Base-by-base conservation (phyloP, 2,113 vertebrate species). In the Rhynchopsitta pachyrhyncha region DNA sequence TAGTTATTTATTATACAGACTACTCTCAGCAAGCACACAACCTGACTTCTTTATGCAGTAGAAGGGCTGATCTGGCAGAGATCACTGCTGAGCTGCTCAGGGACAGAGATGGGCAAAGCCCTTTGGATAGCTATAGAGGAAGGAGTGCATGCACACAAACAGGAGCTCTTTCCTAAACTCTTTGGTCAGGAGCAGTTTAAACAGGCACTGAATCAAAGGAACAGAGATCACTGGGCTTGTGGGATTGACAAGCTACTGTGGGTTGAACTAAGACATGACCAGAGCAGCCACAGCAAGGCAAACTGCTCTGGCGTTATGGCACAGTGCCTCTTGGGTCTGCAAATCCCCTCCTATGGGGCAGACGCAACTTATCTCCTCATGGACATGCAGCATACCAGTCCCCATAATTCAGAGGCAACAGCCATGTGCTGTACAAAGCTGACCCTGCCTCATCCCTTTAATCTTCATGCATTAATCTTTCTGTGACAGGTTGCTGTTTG, bases 191-290 rank as follows among this genome's bases (percentile, higher is more conserved):
- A 77, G 11, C 17, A 35, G 28, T 80, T 90, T 57, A 53, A 86
- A 53, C 39, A 86, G 55, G 20, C 1, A 1, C 33, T 59, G 59
- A 63, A 59, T 39, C 57, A 73, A 88, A 70, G 59, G 16, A 67
- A n/a, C 29, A 67, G 28, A 81, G 62, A 24, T 11, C 57, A 4
- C 13, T 59, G 46, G 57, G 11, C 52, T 92, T 53, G 25, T 2
- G 1, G 62, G 23, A 11, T n/a, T 55, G 11, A 39, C 11, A n/a
- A 67, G 41, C 25, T 8, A 1, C 37, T 1, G 1, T 29, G 25
- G 13, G 42, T 50, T 91, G 79, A 86, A 29, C n/a, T 93, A 42
- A 70, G 19, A 47, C 20, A 10, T 9, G 81, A 35, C 33, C 49
- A 62, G 63, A 80, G 24, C 2, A 3, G 57, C 41, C 12, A 4